Evolutionary conservation across 2,797 vertebrate genomes (phyloP), one percentile per base, ranked within the genome.

Genomic region (Tapirus indicus): DNA sequence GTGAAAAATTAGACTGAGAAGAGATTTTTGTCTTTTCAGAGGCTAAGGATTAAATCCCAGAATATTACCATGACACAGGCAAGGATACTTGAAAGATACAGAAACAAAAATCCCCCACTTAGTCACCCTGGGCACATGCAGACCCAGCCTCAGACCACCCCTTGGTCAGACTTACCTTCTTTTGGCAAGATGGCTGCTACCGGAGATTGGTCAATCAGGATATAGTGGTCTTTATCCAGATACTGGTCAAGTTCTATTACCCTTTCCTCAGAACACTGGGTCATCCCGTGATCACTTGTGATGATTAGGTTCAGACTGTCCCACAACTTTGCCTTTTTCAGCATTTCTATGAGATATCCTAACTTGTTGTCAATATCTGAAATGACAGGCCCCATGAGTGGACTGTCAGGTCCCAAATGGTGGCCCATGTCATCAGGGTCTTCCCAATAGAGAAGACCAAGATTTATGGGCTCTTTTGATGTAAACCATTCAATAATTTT

Each of bases 241-340:
- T 99, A 99, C 69, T 97, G 97, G 92, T 99, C 99, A 83, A 99
- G 99, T 86, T 99, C 99, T 82, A 99, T 99, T 77, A 99, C 98
- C 95, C 99, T 99, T 38, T 99, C 99, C 0, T 87, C 85, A 60
- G 99, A 99, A 0, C 99, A 99, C 98, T 99, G 99, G 0, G 99
- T 98, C 99, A 99, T 99, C 38, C 99, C 99, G 0, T 99, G 99
- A 97, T 99, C 99, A n/a, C 99, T 99, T 44, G 99, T 99, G 97
- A 99, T 98, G 4, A 99, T 99, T 62, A 99, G 98, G 98, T 99
- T 99, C 83, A 99, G 75, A 16, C 93, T 97, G 82, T 99, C 98
- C 96, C 99, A 99, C 88, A 99, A 94, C 32, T 99, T 99, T 0
- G 99, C 99, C 10, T 98, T 98, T 98, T 99, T 99, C 54, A 99